Percentiles rank a stretch among this genome's conserved stretches.
Conservation (phyloP, 2,888 invertebrate genomes). For the Selenia dentaria region DNA sequence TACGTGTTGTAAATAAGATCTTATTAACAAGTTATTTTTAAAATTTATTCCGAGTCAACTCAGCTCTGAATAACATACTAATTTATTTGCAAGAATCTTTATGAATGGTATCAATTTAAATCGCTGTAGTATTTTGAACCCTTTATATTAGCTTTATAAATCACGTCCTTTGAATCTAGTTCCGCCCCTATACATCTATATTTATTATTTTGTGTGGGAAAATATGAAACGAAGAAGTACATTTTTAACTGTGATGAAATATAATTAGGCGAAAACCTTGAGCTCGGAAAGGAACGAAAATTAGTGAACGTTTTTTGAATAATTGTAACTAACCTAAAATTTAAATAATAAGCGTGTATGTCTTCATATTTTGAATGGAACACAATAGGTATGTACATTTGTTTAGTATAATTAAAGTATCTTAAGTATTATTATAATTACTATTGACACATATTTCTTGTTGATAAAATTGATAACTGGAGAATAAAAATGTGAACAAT, state of each 20-base stretch:
- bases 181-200: slow-evolving; percentile 32
- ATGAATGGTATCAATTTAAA: slow-evolving; percentile 36
- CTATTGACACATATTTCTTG: slow-evolving; percentile 77
- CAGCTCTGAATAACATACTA: slow-evolving; percentile 23
- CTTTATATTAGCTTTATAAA: slow-evolving; percentile 26
- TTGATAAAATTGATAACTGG: slow-evolving; percentile 60
- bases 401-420: slow-evolving; percentile 71
- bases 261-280: slow-evolving; percentile 66
- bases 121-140: slow-evolving; percentile 49
- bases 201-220: slow-evolving; percentile 24
- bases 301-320: slow-evolving; percentile 47
- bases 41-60: slow-evolving; percentile 58
- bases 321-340: slow-evolving; percentile 55
- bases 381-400: slow-evolving; percentile 59
- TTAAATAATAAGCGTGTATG: slow-evolving; percentile 40
- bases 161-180: slow-evolving; percentile 29
- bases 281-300: slow-evolving; percentile 58
- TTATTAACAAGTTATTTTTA: slow-evolving; percentile 63
- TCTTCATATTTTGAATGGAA: slow-evolving; percentile 58
- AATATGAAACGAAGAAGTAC: slow-evolving; percentile 72
- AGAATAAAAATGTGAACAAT: slow-evolving; percentile 75
- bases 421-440: slow-evolving; percentile 77
- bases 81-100: no score
- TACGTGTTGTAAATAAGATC: slow-evolving; percentile 67
- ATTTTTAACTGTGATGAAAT: slow-evolving; percentile 79